Conservation (phyloP, 2,113 vertebrate species). For the Dolichotis patagonum region DNA sequence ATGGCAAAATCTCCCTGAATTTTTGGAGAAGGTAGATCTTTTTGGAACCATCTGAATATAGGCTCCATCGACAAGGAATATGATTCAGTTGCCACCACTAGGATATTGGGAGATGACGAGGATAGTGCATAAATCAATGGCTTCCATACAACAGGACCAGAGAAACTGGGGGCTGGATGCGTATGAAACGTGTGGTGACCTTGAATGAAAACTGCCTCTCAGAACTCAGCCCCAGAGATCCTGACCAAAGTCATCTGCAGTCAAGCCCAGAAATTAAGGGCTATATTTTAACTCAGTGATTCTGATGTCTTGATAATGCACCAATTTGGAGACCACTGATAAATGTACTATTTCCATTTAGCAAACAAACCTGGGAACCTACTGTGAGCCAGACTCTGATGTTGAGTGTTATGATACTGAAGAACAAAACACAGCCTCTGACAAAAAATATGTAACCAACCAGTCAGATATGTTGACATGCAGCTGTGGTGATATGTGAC, state of each 20-base stretch:
- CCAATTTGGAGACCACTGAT: not conserved
- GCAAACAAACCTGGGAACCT: not conserved
- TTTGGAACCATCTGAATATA: not conserved
- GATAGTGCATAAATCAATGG: not conserved
- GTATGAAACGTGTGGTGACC: not conserved
- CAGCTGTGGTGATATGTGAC: fast-evolving
- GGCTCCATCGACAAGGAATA: not conserved
- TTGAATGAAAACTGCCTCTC: not conserved
- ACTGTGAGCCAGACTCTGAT: not conserved
- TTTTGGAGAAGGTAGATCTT: not conserved
- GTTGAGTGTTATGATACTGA: not conserved
- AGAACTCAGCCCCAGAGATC: not conserved
- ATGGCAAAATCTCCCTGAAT: not conserved
- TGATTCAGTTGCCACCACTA: not conserved
- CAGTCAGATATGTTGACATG: fast-evolving
- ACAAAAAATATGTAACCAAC: not conserved
- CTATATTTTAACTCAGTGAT: not conserved
- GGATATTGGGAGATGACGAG: not conserved
- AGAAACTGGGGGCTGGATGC: fast-evolving
- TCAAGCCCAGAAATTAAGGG: not conserved
- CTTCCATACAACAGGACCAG: fast-evolving
- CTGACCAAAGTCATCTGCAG: not conserved
- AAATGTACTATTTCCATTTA: not conserved
- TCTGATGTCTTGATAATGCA: not conserved
- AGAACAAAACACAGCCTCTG: not conserved